These are phyloP conservation scores for Carpatolechia fugitivella DNA, from an alignment of 2,888 invertebrate genomes.

Conservation along the genomic window DNA sequence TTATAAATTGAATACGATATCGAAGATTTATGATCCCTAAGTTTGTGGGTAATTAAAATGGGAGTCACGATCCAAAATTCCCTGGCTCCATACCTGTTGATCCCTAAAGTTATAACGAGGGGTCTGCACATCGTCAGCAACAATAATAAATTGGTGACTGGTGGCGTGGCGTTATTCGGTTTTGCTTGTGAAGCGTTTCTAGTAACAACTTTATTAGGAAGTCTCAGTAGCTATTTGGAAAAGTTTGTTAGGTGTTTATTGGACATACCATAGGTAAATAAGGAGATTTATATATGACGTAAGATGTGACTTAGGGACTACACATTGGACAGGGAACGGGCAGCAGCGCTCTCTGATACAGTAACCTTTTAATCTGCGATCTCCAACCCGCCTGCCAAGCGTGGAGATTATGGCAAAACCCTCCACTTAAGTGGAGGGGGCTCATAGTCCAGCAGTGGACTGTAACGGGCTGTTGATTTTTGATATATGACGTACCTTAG, in stretches of 20 bases:
- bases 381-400: no score
- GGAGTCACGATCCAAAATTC: not conserved
- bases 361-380: no score
- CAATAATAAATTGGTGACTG: constrained; percentile 1
- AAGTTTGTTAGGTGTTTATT: not conserved
- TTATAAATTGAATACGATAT: not conserved
- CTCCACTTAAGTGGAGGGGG: no score
- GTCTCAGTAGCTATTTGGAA: not conserved
- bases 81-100: not conserved
- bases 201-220: not conserved
- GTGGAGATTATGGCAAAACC: no score
- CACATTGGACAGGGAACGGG: no score
- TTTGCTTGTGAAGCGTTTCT: not conserved
- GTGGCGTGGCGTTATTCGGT: not conserved
- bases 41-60: not conserved
- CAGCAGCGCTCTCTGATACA: no score
- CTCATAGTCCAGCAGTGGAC: no score
- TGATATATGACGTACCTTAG: no score
- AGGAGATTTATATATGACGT: no score
- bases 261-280: no score
- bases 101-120: constrained; percentile 1
- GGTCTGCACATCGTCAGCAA: not conserved
- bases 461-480: no score
- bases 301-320: no score
- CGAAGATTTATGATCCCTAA: not conserved